Base-by-base conservation (phyloP, 2,113 vertebrate genomes). In the Rhinogobius similis region DNA sequence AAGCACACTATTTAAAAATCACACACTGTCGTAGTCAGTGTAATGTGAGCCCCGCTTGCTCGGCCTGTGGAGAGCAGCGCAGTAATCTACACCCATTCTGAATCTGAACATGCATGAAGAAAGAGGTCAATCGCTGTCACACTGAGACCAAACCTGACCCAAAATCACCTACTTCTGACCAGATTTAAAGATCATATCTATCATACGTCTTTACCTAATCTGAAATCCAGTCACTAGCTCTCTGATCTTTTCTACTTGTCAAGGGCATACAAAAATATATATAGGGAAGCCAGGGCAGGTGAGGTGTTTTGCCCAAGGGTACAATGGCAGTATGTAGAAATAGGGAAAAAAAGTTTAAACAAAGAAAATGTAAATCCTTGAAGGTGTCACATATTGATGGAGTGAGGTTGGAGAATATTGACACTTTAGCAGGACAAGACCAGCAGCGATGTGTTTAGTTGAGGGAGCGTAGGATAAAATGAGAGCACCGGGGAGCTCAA, bases 1-100 rank as follows among this genome's bases (percentile, higher is more conserved):
- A 85, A 74, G 67, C 21, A 44, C 75, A 87, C 92, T 94, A 94
- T 94, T 94, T 94, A 88, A 93, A 61, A 93, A 90, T 84, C 73
- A 56, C 74, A 84, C 88, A 87, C 72, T 83, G 83, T 80, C 73
- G 73, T 80, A 90, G 92, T 94, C 93, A 93, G 92, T 92, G 93
- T 92, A 94, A 94, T 93, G 79, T 90, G 92, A 93, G 72, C 87
- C 85, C 72, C 55, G 27, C 36, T 85, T 70, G 86, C 89, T 85
- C 79, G 65, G 68, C 77, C 64, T 61, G 64, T 39, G 79, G 58
- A 68, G 75, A 83, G 70, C 66, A 69, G 52, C 74, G 71, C 75
- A 70, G 70, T 71, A 76, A 77, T 65, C 41, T 39, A 65, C 76
- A 56, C 68, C 64, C 62, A 21, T 59, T 6, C 73, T 73, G 85